phyloP scores from a whole-genome alignment of 2,113 vertebrate genomes.

The Dicrurus megarhynchus region DNA sequence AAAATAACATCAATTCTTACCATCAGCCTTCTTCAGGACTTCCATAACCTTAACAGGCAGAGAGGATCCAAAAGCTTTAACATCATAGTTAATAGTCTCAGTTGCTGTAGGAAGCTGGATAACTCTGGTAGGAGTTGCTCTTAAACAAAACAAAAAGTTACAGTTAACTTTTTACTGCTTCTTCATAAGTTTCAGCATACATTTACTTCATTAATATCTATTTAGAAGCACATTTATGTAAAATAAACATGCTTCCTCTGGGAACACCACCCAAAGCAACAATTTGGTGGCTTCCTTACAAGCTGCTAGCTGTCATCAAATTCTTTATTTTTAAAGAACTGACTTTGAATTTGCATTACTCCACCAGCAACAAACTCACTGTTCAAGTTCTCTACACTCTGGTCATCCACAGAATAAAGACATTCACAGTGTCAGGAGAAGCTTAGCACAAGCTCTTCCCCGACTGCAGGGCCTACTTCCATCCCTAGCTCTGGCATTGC shows the following conservation, averaged over 20 bases:
- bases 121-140: slow-evolving; percentile 83
- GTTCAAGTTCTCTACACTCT: neutral
- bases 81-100: slow-evolving; percentile 87
- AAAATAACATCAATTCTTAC: slow-evolving; percentile 66
- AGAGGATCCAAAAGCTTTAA: slow-evolving; percentile 89
- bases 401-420: neutral
- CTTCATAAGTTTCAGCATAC: neutral
- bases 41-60: slow-evolving; percentile 97
- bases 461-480: neutral
- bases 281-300: neutral
- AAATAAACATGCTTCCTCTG: neutral
- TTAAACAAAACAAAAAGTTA: slow-evolving; percentile 41
- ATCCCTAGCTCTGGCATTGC: neutral
- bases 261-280: neutral
- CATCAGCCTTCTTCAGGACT: slow-evolving; percentile 84
- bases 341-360: neutral
- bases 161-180: neutral
- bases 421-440: neutral
- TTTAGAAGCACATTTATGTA: neutral
- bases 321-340: neutral
- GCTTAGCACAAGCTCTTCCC: neutral
- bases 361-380: neutral
- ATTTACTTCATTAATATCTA: neutral
- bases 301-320: neutral
- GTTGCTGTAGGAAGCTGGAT: slow-evolving; percentile 76